Conservation (phyloP, 2,113 vertebrate species). For the Oryzias melastigma region DNA sequence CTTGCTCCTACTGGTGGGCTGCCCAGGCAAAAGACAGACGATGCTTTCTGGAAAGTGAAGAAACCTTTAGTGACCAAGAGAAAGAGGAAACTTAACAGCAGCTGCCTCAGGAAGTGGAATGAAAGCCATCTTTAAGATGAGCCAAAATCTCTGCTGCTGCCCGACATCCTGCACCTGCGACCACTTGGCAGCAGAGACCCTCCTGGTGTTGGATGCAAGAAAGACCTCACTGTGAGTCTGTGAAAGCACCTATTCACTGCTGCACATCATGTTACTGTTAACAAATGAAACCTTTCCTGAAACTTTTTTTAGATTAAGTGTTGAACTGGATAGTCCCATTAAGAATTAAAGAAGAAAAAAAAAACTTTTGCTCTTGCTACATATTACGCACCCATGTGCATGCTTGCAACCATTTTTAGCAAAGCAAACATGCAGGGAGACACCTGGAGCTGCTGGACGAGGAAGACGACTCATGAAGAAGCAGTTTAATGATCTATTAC, state of each 20-base stretch:
- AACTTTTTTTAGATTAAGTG: conserved; percentile 9
- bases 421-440: conserved; percentile 23
- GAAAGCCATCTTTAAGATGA: conserved; percentile 64
- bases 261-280: conserved; percentile 10
- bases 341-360: neutral
- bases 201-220: conserved; percentile 44
- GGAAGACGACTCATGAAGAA: conserved; percentile 12
- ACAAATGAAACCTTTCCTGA: conserved; percentile 7
- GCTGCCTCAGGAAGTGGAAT: conserved; percentile 68
- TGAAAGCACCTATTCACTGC: conserved; percentile 48
- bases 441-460: conserved; percentile 32
- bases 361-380: conserved; percentile 11
- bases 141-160: conserved; percentile 45
- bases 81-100: conserved; percentile 63
- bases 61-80: conserved; percentile 56
- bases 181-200: conserved; percentile 44
- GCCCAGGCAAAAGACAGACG: conserved; percentile 24
- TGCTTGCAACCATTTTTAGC: conserved; percentile 32
- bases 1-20: conserved; percentile 21
- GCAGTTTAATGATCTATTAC: conserved; percentile 25
- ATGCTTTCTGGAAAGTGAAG: conserved; percentile 31
- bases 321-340: neutral
- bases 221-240: conserved; percentile 40
- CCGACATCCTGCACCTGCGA: conserved; percentile 70
- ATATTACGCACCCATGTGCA: neutral